Evolutionary conservation across 2,113 vertebrate species (phyloP).

Genomic region (Bos javanicus): DNA sequence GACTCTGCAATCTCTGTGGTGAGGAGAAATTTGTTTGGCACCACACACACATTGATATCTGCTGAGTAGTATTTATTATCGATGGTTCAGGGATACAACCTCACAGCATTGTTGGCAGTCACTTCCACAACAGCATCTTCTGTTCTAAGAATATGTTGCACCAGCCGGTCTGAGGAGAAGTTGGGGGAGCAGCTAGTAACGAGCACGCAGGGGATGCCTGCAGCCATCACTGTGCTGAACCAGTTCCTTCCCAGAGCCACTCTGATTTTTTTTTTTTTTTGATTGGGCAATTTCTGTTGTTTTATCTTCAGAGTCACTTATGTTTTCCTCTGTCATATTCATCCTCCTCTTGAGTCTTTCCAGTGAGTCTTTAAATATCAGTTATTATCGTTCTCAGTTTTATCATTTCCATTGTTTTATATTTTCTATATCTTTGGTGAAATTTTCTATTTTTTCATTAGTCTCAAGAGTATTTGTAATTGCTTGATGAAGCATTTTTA

Average conservation of each 20-base stretch:
- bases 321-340: neutral
- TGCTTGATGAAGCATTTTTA: neutral
- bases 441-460: neutral
- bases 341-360: neutral
- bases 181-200: constrained; percentile 87
- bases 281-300: neutral
- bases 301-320: neutral
- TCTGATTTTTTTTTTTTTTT: constrained; percentile 3
- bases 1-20: constrained; percentile 90
- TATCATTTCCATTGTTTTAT: neutral
- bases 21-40: constrained; percentile 86
- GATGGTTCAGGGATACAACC: constrained; percentile 96
- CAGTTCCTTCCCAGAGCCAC: neutral
- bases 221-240: constrained; percentile 69
- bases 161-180: constrained; percentile 88
- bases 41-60: constrained; percentile 90
- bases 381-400: neutral
- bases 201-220: constrained; percentile 83
- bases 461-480: neutral
- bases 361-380: neutral
- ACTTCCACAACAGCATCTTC: constrained; percentile 83
- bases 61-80: constrained; percentile 99
- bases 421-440: neutral
- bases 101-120: constrained; percentile 80
- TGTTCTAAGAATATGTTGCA: constrained; percentile 87